These are phyloP conservation scores for Ennomos erosarius DNA, from an alignment of 2,888 invertebrate species.

Conservation along the genomic window DNA sequence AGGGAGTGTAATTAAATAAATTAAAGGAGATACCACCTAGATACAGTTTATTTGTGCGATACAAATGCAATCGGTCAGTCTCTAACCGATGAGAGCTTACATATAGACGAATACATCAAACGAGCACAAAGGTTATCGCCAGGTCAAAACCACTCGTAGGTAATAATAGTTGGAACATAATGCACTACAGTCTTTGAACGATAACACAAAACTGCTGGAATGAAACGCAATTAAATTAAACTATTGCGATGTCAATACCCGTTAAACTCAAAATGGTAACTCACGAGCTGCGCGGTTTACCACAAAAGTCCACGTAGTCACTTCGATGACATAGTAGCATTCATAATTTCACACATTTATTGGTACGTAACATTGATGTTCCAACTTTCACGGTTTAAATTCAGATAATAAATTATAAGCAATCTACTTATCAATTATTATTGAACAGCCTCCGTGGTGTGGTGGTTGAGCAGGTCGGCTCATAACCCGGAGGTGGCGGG, in stretches of 20 bases:
- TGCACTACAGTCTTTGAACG: constrained; percentile 25
- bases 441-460: no score
- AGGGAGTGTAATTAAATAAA: neutral
- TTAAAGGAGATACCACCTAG: constrained; percentile 6
- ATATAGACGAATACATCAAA: constrained; percentile 2
- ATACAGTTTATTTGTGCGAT: constrained; percentile 4
- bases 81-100: constrained; percentile 13
- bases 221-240: constrained; percentile 6
- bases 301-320: neutral
- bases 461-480: no score
- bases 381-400: no score
- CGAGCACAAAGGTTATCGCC: constrained; percentile 31
- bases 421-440: no score
- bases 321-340: no score
- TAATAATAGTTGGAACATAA: constrained; percentile 24
- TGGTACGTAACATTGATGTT: no score
- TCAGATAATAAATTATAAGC: no score
- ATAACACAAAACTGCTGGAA: constrained; percentile 12
- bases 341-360: no score
- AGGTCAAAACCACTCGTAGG: constrained; percentile 17
- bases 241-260: constrained; percentile 1
- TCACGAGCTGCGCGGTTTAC: constrained; percentile 5
- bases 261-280: no score
- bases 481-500: no score
- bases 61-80: constrained; percentile 19